Base-by-base conservation (phyloP, 2,888 invertebrate species). In the Cantharis flavilabris region DNA sequence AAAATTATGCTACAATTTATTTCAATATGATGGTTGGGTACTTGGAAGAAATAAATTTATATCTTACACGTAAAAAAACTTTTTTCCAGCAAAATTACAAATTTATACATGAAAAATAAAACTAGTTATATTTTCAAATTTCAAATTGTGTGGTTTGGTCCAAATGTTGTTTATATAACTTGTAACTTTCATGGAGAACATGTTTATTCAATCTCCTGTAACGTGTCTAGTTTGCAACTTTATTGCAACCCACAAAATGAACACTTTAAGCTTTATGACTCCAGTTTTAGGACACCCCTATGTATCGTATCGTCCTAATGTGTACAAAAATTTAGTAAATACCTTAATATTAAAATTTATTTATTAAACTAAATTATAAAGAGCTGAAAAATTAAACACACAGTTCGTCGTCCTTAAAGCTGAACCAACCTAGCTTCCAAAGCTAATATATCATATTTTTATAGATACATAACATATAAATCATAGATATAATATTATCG, bases 161-260 rank as follows among this genome's bases (percentile, higher is more conserved):
- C 64, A 62, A 70, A 76, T 64, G 64, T 67, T 73, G 73, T 70
- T 76, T 73, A 73, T 76, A 69, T 63, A 63, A 67, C 71, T 75
- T 75, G 72, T 72, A 72, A 73, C 71, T 78, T 78, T 73, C 72
- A 72, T 30, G 62, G 62, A 73, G 65, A 79, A 79, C 76, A 72
- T 76, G 73, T 76, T 79, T 79, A 79, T 76, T 79, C 79, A 79
- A 79, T 79, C 70, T 74, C 69, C 30, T 75, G 74, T 70, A 70
- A 33, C 49, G 71, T 73, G 76, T 79, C 72, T 74, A 79, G 69
- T 76, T 78, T 76, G 72, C 71, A 70, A 70, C 65, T 76, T 76
- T 76, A 76, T 76, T 76, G 69, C 76, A 70, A 64, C 72, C 75
- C 75, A 72, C 70, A 65, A 69, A 75, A 77, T 77, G 77, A 71